Conservation (phyloP, 2,113 vertebrate species). For the Ophthalmolycus amberensis region DNA sequence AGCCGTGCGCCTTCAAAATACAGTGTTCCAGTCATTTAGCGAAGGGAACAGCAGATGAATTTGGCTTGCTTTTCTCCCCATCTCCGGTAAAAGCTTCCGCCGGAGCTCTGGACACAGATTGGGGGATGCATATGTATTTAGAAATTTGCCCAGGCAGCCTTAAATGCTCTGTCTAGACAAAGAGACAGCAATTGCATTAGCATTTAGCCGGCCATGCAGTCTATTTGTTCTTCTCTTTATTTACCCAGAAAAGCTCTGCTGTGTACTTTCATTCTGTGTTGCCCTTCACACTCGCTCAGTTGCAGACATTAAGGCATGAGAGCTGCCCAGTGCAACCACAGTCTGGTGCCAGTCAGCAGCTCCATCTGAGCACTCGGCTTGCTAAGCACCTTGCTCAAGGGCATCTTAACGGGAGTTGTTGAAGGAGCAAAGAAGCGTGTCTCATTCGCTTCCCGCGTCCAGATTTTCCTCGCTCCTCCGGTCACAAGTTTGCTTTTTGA, state of each 20-base stretch:
- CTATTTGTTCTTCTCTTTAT: conserved; percentile 53
- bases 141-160: conserved; percentile 27
- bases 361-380: conserved; percentile 14
- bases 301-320: conserved; percentile 31
- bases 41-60: conserved; percentile 24
- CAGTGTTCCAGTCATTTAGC: conserved; percentile 36
- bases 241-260: conserved; percentile 37
- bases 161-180: conserved; percentile 61
- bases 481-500: conserved; percentile 42
- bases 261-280: conserved; percentile 12
- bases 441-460: conserved; percentile 37
- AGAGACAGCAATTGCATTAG: conserved; percentile 60
- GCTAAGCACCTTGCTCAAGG: conserved; percentile 66
- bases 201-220: conserved; percentile 52
- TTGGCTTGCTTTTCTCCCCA: not conserved
- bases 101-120: conserved; percentile 21
- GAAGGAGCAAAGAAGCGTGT: conserved; percentile 31
- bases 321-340: conserved; percentile 22
- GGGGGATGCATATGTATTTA: conserved; percentile 48
- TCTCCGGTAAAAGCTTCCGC: conserved; percentile 63
- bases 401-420: conserved; percentile 54
- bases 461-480: conserved; percentile 32
- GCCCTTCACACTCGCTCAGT: conserved; percentile 42
- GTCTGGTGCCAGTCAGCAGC: conserved; percentile 52
- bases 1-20: conserved; percentile 35